These are phyloP conservation scores for Argyrosomus japonicus DNA, from an alignment of 2,113 vertebrate species.

Conservation along the genomic window DNA sequence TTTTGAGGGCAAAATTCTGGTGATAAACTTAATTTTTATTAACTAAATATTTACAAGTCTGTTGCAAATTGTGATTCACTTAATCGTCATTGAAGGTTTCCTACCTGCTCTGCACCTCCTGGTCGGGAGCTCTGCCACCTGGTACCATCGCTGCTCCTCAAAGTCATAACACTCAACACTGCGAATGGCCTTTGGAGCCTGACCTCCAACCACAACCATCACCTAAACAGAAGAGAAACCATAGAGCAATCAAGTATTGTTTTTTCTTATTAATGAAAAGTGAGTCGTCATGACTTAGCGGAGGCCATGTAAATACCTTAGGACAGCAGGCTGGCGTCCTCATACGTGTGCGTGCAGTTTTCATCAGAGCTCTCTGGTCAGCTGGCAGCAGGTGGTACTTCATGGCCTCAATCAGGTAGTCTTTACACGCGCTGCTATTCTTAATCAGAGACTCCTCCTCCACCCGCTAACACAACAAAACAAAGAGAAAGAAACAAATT, in stretches of 20 bases:
- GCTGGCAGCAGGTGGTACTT: conserved; percentile 97
- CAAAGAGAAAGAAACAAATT: conserved; percentile 20
- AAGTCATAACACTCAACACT: conserved; percentile 99
- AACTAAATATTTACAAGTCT: not conserved
- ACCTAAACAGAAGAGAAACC: conserved; percentile 79
- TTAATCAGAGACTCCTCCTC: conserved; percentile 97
- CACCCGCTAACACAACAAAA: conserved; percentile 86
- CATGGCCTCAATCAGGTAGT: conserved; percentile 99
- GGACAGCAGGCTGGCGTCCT: conserved; percentile 94
- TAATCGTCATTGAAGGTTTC: not conserved
- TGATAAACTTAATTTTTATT: not conserved
- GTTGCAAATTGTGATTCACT: not conserved
- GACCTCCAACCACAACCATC: conserved; percentile 98
- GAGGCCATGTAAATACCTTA: conserved; percentile 85
- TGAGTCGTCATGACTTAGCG: not conserved
- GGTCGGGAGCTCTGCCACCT: conserved; percentile 96
- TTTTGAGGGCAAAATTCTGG: not conserved
- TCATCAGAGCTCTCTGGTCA: conserved; percentile 95
- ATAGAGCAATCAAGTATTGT: not conserved
- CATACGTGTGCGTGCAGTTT: conserved; percentile 93
- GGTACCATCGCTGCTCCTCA: conserved; percentile 97
- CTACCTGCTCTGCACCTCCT: conserved; percentile 96
- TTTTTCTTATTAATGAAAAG: not conserved
- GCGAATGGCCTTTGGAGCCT: conserved; percentile 97
- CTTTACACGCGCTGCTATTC: conserved; percentile 98